These are phyloP conservation scores for Arremon brunneinucha DNA, from an alignment of 2,797 vertebrate genomes.

Conservation along the genomic window DNA sequence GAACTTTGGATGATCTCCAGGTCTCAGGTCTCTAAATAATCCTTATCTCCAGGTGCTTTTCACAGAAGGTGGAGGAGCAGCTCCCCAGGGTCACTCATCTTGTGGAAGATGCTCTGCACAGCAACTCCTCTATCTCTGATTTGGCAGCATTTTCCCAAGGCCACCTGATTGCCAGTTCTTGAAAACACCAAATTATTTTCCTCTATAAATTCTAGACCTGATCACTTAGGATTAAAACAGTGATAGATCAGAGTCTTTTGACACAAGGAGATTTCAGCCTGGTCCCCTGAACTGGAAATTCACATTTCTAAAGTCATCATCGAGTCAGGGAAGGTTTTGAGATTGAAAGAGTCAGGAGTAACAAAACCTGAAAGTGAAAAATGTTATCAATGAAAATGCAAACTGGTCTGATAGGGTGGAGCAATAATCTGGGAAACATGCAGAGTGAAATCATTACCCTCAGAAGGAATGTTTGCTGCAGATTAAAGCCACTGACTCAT, in stretches of 20 bases:
- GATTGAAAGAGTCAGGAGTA: neutral
- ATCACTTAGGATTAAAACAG: neutral
- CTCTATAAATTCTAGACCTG: neutral
- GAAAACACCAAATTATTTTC: neutral
- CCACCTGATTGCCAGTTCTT: neutral
- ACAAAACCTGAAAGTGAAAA: neutral
- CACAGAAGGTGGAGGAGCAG: neutral
- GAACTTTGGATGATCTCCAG: neutral
- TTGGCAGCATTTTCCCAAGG: neutral
- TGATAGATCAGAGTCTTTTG: neutral
- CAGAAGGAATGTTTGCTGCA: neutral
- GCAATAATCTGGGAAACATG: neutral
- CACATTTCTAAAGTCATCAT: neutral
- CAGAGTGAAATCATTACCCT: neutral
- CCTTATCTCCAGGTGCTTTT: neutral
- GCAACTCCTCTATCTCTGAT: neutral
- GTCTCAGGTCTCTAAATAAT: neutral
- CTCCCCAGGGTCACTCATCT: neutral
- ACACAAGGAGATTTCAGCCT: neutral
- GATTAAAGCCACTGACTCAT: neutral
- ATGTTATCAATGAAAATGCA: neutral
- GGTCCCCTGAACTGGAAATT: neutral
- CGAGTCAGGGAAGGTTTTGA: neutral
- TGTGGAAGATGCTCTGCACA: neutral
- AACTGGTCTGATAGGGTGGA: neutral